A percentile compares a stretch with the other conserved stretches of the same genome.
phyloP scores from a whole-genome alignment of 2,888 invertebrate genomes.

The Kuschelorhynchus macadamiae region DNA sequence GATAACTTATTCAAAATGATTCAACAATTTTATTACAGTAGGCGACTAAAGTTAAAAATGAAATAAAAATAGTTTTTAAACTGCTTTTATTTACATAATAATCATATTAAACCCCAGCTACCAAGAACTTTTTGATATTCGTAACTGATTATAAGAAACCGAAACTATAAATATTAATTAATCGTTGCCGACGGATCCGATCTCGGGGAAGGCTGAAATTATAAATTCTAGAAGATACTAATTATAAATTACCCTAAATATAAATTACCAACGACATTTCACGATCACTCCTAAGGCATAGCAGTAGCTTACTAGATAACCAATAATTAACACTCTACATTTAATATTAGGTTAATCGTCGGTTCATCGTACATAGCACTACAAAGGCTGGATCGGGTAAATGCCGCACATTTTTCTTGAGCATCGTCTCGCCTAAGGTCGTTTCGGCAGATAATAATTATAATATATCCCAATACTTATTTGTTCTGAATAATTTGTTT shows the following conservation, averaged over 20 bases:
- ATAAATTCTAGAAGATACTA: constrained; percentile 62
- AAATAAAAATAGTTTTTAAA: neutral
- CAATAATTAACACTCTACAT: constrained; percentile 64
- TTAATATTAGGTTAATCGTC: constrained; percentile 61
- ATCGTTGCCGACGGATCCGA: constrained; percentile 51
- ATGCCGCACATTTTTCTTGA: too few species aligned
- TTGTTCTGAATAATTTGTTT: too few species aligned
- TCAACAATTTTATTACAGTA: too few species aligned
- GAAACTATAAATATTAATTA: constrained; percentile 55
- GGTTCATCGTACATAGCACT: too few species aligned
- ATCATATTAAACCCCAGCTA: constrained; percentile 26
- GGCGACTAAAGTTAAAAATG: neutral
- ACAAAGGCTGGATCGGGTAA: too few species aligned
- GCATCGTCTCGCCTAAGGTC: too few species aligned
- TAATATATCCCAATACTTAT: too few species aligned
- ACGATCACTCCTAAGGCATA: constrained; percentile 57
- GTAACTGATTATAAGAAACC: constrained; percentile 28
- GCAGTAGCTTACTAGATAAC: constrained; percentile 64
- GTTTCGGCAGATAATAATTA: too few species aligned
- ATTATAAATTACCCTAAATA: constrained; percentile 67
- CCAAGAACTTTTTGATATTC: constrained; percentile 27
- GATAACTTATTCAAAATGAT: too few species aligned
- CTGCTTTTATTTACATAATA: constrained; percentile 30
- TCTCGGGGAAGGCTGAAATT: constrained; percentile 60
- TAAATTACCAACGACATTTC: constrained; percentile 57